Conservation (phyloP, 2,797 vertebrate genomes). For the Coluber constrictor region DNA sequence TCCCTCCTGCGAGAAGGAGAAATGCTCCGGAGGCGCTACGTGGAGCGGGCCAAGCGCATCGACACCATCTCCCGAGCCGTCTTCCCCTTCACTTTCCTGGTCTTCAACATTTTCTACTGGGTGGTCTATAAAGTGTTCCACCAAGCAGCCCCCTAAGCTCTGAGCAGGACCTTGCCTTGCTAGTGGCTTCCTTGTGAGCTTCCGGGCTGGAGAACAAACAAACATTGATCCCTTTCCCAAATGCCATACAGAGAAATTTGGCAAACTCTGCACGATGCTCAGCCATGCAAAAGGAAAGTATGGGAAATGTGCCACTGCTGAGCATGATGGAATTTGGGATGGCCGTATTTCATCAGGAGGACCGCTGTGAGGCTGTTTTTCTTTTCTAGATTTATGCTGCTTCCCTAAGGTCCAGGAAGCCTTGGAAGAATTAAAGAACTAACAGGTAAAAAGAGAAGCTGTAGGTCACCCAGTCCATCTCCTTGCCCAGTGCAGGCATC, state of each 20-base stretch:
- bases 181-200: no score
- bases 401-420: not conserved
- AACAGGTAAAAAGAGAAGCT: not conserved
- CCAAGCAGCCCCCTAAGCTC: constrained; percentile 72
- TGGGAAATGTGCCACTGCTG: constrained; percentile 18
- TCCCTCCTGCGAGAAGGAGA: constrained; percentile 75
- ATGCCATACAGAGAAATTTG: not conserved
- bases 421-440: not conserved
- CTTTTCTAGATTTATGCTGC: not conserved
- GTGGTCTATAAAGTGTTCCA: constrained; percentile 93
- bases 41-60: constrained; percentile 88
- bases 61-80: constrained; percentile 88
- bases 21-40: constrained; percentile 74
- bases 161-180: not conserved
- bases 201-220: not conserved
- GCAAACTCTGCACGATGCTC: not conserved
- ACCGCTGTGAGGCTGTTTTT: not conserved
- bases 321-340: constrained; percentile 19
- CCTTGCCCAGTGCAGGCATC: not conserved
- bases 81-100: constrained; percentile 90
- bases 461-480: not conserved
- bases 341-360: constrained; percentile 7
- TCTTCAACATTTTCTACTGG: constrained; percentile 97
- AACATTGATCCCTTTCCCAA: not conserved
- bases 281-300: not conserved